A percentile compares a stretch with the other conserved stretches of the same genome.
phyloP scores from a whole-genome alignment of 1,140 invertebrate species.

The Achatina immaculata region DNA sequence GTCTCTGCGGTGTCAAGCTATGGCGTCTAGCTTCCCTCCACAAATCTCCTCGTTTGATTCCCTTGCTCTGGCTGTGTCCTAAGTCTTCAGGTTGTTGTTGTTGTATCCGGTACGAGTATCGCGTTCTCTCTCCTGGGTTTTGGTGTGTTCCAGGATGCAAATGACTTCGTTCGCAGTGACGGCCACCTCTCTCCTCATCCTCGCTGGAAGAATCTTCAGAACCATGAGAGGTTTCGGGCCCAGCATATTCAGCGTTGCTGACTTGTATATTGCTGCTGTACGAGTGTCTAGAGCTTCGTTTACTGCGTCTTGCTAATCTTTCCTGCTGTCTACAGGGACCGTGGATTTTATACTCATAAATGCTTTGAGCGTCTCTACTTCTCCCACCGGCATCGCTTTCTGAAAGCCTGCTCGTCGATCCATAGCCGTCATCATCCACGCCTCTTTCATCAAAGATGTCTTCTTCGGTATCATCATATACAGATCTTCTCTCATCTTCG shows the following conservation, averaged over 20 bases:
- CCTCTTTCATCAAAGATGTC: not conserved
- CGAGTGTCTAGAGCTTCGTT: not conserved
- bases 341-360: not conserved
- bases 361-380: not conserved
- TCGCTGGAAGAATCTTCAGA: not conserved
- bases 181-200: not conserved
- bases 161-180: too few relatives aligned
- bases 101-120: not conserved
- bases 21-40: not conserved
- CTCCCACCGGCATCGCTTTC: constrained; percentile 35
- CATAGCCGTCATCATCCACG: constrained; percentile 27
- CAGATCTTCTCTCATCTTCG: not conserved
- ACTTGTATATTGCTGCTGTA: not conserved
- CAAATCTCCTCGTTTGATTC: not conserved
- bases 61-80: not conserved
- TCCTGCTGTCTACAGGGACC: not conserved
- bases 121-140: not conserved
- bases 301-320: not conserved
- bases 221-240: not conserved
- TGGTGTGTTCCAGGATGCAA: not conserved
- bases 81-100: not conserved
- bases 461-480: not conserved
- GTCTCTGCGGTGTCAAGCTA: not conserved
- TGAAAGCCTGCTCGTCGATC: constrained; percentile 16
- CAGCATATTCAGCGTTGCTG: not conserved